Conservation (phyloP, 2,797 vertebrate genomes). For the Nothura maculosa region DNA sequence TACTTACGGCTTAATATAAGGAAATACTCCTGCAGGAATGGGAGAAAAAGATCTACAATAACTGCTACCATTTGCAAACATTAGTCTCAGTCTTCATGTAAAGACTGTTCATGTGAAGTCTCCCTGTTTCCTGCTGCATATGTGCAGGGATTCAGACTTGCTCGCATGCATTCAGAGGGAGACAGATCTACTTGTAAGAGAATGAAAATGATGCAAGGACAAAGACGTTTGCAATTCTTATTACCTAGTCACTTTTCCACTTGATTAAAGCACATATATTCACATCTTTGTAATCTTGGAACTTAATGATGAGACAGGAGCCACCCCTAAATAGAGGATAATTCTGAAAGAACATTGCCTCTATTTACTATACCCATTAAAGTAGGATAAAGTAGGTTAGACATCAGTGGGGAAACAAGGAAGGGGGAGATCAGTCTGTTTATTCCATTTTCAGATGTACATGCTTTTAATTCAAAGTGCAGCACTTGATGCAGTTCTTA, state of each 20-base stretch:
- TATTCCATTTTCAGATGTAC: constrained; percentile 43
- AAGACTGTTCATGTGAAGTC: neutral
- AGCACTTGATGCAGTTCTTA: neutral
- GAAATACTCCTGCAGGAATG: neutral
- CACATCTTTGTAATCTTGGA: neutral
- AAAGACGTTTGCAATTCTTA: neutral
- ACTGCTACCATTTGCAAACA: neutral
- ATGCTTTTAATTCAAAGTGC: constrained; percentile 45
- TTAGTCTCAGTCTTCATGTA: neutral
- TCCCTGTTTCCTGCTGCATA: neutral
- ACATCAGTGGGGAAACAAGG: neutral
- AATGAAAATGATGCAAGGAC: neutral
- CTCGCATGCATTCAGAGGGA: neutral
- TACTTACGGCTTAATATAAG: neutral
- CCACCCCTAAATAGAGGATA: neutral
- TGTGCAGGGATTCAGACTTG: neutral
- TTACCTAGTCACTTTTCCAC: neutral
- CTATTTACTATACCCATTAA: neutral
- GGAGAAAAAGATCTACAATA: neutral
- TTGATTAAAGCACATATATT: neutral
- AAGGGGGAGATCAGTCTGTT: constrained; percentile 36
- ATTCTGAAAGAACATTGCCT: neutral
- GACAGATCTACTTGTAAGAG: neutral
- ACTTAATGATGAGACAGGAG: neutral
- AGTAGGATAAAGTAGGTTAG: neutral